phyloP scores from a whole-genome alignment of 1,140 invertebrate species.

The Popillia japonica region DNA sequence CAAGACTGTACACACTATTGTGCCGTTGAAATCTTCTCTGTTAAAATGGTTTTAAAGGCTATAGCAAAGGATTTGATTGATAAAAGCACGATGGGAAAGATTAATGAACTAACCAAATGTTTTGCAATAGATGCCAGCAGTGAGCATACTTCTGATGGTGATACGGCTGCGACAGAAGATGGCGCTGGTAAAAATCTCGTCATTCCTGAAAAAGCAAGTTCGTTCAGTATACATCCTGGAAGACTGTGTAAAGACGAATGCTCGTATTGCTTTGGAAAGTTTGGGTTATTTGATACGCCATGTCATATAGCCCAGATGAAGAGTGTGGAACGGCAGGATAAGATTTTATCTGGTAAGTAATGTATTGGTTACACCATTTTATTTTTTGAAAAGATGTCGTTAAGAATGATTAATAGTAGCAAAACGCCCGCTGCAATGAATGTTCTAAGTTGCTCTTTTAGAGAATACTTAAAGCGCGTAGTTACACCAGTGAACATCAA shows the following conservation, averaged over 20 bases:
- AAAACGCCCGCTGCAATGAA: too few species aligned
- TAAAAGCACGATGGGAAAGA: background rate
- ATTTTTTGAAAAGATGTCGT: too few species aligned
- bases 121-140: constrained; percentile 58
- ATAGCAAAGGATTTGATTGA: background rate
- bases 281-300: constrained; percentile 83
- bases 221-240: constrained; percentile 84
- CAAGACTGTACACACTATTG: background rate
- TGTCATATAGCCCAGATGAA: constrained; percentile 87
- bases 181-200: constrained; percentile 70
- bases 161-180: constrained; percentile 61
- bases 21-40: background rate
- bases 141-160: constrained; percentile 60
- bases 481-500: too few species aligned
- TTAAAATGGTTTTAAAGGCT: background rate
- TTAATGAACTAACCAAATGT: background rate
- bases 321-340: constrained; percentile 77
- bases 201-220: constrained; percentile 85
- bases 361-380: too few species aligned
- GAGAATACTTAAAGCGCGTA: too few species aligned
- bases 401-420: too few species aligned
- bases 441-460: too few species aligned
- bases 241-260: constrained; percentile 82
- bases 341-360: constrained; percentile 73
- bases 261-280: constrained; percentile 85